phyloP scores from a whole-genome alignment of 1,140 invertebrate genomes.

The Geopemphigus sp. region DNA sequence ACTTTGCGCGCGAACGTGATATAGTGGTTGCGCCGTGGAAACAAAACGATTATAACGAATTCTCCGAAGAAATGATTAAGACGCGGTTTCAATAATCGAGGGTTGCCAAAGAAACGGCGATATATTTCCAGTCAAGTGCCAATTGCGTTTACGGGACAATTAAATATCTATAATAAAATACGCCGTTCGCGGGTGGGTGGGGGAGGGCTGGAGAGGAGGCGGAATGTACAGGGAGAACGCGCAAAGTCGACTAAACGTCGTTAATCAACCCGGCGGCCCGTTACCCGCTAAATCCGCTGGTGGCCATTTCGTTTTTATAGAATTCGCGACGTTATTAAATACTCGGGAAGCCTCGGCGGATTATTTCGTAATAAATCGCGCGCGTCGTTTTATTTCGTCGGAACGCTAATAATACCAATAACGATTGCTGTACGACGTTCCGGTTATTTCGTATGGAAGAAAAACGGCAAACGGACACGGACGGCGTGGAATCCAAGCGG shows the following conservation, averaged over 20 bases:
- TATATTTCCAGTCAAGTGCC: slow-evolving; percentile 14
- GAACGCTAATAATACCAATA: too few species aligned
- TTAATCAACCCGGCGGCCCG: slow-evolving; percentile 25
- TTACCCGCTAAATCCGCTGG: neutral
- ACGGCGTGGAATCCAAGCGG: too few species aligned
- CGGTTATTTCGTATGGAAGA: too few species aligned
- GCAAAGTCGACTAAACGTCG: neutral
- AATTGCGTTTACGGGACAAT: slow-evolving; percentile 19
- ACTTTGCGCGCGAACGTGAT: too few species aligned
- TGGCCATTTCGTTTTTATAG: neutral
- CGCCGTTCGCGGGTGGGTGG: neutral
- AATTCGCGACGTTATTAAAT: too few species aligned
- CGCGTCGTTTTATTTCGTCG: too few species aligned
- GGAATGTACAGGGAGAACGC: neutral
- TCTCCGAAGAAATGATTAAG: neutral
- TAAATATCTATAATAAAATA: slow-evolving; percentile 11
- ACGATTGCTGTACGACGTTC: too few species aligned
- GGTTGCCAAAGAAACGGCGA: neutral
- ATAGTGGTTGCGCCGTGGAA: too few species aligned
- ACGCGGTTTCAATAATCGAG: neutral
- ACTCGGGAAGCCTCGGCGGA: too few species aligned
- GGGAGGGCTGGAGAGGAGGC: neutral
- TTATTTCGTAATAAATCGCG: too few species aligned
- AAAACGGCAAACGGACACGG: too few species aligned
- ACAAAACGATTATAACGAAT: too few species aligned